Percentiles rank a stretch among this genome's conserved stretches.
Conservation (phyloP, 2,113 vertebrate genomes). For the Catharus bicknelli region DNA sequence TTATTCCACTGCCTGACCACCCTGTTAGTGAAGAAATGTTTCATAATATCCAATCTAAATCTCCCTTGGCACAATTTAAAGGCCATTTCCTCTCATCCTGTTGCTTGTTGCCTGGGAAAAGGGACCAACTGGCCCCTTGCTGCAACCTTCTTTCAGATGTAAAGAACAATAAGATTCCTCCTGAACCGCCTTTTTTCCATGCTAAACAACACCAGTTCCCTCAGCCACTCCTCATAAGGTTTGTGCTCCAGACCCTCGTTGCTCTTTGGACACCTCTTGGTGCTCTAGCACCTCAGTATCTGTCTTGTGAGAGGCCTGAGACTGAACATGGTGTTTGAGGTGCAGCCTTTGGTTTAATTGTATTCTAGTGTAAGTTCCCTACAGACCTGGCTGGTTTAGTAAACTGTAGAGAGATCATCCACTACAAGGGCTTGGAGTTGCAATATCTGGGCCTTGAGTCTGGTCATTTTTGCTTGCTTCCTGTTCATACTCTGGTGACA, state of each 20-base stretch:
- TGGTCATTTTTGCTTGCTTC: not conserved
- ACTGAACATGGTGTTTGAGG: not conserved
- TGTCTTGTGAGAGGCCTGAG: not conserved
- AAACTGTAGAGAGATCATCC: not conserved
- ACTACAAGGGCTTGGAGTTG: not conserved
- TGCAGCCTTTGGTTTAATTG: not conserved
- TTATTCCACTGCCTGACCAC: not conserved
- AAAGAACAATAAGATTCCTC: not conserved
- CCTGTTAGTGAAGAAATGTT: not conserved
- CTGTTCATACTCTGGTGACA: not conserved
- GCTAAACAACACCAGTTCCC: not conserved
- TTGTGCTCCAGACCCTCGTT: not conserved
- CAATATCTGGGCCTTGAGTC: not conserved
- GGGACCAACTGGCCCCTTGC: not conserved
- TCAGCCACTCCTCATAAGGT: not conserved
- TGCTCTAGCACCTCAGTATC: not conserved
- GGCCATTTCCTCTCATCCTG: not conserved
- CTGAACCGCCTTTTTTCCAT: not conserved
- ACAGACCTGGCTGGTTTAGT: not conserved
- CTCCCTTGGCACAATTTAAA: not conserved
- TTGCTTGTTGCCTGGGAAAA: not conserved
- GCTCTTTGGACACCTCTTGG: not conserved
- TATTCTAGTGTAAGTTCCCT: not conserved
- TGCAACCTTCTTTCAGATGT: not conserved
- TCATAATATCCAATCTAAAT: not conserved